Base-by-base conservation (phyloP, 53 echinoderm and acorn worm species). In the Henricia sp. region DNA sequence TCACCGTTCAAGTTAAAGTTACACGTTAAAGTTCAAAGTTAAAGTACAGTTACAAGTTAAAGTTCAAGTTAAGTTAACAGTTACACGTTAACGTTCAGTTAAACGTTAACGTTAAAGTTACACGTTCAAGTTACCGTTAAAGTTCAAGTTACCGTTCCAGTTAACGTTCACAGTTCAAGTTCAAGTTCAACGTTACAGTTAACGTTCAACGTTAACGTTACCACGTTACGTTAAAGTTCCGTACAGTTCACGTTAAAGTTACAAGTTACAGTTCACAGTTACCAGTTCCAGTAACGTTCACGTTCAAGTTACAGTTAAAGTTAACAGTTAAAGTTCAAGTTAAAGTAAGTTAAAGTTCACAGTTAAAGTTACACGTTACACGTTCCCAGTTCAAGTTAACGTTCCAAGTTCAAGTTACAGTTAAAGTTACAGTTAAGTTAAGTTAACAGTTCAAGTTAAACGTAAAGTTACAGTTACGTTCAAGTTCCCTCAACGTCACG, bases 161-260 rank as follows among this genome's bases (percentile, higher is more conserved):
- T 21, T 58, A 23, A 58, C 3, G 23, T 21, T 58, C 26, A 58
- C n/a, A 20, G 16, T 51, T 1, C 1, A 1, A 3, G 1, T 51
- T n/a, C 3, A 51, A 1, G 52, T n/a, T n/a, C n/a, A n/a, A n/a
- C n/a, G n/a, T n/a, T n/a, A 58, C 6, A 58, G 58, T 58, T 58
- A 58, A 2, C n/a, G 27, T 2, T 3, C 27, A 58, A 14, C 10
- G 21, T 58, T 44, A 0, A 44, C n/a, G n/a, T n/a, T n/a, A n/a
- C n/a, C n/a, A n/a, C n/a, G n/a, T n/a, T 44, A 44, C 6, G 44
- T 44, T 44, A 44, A 44, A 44, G 44, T 44, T 1, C n/a, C 44
- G 58, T n/a, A n/a, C n/a, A n/a, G n/a, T n/a, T 58, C 10, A 58
- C n/a, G 27, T 20, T 58, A 58, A 2, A 58, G 58, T 58, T 58